Evolutionary conservation across 2,888 invertebrate species (phyloP).

Genomic region (Eupithecia exiguata): DNA sequence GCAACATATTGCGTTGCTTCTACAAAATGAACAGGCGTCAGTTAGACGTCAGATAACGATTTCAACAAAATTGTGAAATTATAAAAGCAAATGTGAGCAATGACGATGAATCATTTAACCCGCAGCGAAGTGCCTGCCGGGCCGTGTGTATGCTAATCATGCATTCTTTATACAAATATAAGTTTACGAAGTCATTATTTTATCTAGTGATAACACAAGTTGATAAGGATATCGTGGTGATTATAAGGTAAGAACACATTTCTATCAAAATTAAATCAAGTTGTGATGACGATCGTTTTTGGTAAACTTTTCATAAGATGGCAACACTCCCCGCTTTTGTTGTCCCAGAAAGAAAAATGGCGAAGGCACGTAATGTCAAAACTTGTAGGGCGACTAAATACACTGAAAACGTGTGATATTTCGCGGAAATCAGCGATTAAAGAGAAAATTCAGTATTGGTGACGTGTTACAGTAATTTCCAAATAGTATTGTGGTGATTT

Average conservation of each 20-base stretch:
- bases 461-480: slow-evolving; percentile 57
- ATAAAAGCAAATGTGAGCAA: slow-evolving; percentile 13
- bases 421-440: slow-evolving; percentile 50
- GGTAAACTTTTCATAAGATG: slow-evolving; percentile 39
- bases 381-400: slow-evolving; percentile 65
- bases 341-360: slow-evolving; percentile 76
- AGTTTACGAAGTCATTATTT: slow-evolving; percentile 14
- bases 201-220: slow-evolving; percentile 12
- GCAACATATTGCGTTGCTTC: background rate
- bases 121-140: background rate
- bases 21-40: background rate
- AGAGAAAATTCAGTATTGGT: slow-evolving; percentile 52
- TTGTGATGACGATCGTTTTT: slow-evolving; percentile 57
- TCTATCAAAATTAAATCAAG: background rate
- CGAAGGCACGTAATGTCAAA: slow-evolving; percentile 77
- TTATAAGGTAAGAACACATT: slow-evolving; percentile 16
- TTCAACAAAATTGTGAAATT: slow-evolving; percentile 20
- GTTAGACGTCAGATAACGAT: slow-evolving; percentile 1
- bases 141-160: slow-evolving; percentile 4
- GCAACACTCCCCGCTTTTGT: slow-evolving; percentile 70
- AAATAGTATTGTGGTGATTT: slow-evolving; percentile 49
- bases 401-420: slow-evolving; percentile 69
- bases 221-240: slow-evolving; percentile 17
- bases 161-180: slow-evolving; percentile 19
- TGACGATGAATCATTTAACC: slow-evolving; percentile 22